A percentile compares a stretch with the other conserved stretches of the same genome.
phyloP scores from a whole-genome alignment of 2,113 vertebrate species.

The Sminthopsis crassicaudata region DNA sequence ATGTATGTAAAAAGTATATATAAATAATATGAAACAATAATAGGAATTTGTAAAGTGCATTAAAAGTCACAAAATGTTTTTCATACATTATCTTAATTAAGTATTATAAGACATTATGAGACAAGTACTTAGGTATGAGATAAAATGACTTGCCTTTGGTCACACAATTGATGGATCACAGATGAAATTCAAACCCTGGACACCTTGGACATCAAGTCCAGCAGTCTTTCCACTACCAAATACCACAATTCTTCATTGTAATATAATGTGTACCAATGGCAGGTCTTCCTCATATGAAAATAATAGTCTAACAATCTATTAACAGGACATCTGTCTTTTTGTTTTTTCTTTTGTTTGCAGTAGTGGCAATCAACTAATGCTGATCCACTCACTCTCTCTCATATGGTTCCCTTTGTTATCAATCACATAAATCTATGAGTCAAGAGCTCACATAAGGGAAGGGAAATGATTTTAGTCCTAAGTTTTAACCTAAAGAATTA shows the following conservation, averaged over 20 bases:
- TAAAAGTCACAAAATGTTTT: background rate
- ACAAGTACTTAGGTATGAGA: background rate
- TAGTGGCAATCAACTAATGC: constrained; percentile 28
- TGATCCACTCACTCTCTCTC: background rate
- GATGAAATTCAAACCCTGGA: background rate
- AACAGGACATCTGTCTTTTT: background rate
- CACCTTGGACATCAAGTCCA: background rate
- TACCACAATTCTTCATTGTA: background rate
- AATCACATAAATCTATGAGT: constrained; percentile 13
- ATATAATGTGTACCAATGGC: background rate
- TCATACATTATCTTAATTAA: background rate
- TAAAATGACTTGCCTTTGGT: background rate
- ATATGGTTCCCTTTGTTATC: constrained; percentile 22
- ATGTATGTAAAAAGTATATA: background rate
- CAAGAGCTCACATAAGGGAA: constrained; percentile 23
- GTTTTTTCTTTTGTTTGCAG: constrained; percentile 1
- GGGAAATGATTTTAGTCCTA: background rate
- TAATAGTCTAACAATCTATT: constrained; percentile 12
- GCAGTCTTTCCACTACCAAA: background rate
- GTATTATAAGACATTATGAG: background rate
- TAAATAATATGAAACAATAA: background rate
- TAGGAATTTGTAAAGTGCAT: background rate
- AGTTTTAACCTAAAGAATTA: background rate
- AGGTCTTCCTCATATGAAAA: constrained; percentile 57
- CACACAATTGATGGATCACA: background rate